Evolutionary conservation across 2,113 vertebrate genomes (phyloP).

Genomic region (Caracal caracal): DNA sequence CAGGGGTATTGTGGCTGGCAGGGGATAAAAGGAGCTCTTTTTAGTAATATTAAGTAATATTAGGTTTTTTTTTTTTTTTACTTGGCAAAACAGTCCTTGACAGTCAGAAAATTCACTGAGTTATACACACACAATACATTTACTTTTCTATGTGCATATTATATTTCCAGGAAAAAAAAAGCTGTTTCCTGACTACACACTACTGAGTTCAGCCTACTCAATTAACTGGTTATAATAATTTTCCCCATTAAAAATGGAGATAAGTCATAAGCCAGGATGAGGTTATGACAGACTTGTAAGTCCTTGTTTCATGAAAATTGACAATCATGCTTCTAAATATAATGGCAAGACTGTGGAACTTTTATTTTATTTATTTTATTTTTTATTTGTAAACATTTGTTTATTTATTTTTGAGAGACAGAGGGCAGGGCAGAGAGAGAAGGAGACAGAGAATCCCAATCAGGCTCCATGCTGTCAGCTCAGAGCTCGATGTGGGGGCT

Average conservation of each 20-base stretch:
- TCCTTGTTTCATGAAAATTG: background rate
- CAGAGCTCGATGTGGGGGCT: too few species aligned
- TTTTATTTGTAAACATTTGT: too few species aligned
- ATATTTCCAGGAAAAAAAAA: background rate
- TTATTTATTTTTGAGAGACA: too few species aligned
- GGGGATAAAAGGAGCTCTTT: background rate
- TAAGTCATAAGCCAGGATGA: background rate
- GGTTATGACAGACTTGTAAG: background rate
- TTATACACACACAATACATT: background rate
- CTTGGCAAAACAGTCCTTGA: background rate
- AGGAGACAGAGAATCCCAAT: too few species aligned
- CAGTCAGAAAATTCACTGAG: background rate
- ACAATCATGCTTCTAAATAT: background rate
- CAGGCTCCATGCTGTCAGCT: too few species aligned
- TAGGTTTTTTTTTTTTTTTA: background rate
- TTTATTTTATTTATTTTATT: background rate
- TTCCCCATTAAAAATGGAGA: background rate
- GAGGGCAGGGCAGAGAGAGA: too few species aligned
- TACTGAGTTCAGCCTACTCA: background rate
- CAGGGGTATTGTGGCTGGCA: background rate
- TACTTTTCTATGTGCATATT: background rate
- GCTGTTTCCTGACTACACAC: background rate
- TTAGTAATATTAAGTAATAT: background rate
- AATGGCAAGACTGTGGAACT: background rate
- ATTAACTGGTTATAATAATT: background rate